phyloP scores from a whole-genome alignment of 2,888 invertebrate species.

The Asteroscopus sphinx region DNA sequence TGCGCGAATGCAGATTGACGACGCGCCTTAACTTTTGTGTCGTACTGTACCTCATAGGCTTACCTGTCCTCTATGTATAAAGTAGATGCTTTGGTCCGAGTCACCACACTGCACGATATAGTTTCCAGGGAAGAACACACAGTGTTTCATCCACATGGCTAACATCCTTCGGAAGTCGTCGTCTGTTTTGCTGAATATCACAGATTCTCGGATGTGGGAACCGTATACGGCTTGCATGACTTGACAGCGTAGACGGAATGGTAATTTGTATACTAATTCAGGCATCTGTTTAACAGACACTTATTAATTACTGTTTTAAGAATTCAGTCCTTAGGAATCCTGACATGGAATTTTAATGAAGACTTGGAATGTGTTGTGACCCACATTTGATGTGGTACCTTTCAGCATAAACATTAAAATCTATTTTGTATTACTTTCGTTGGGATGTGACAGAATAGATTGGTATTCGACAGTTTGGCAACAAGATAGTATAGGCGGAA shows the following conservation, averaged over 20 bases:
- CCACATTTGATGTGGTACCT: too few relatives aligned
- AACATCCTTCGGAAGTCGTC: constrained; percentile 86
- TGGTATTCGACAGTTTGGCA: constrained; percentile 23
- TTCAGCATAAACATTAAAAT: neutral
- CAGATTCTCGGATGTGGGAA: constrained; percentile 82
- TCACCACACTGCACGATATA: constrained; percentile 89
- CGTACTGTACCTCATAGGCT: constrained; percentile 20
- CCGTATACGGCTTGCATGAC: constrained; percentile 88
- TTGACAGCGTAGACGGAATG: constrained; percentile 83
- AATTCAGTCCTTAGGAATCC: too few relatives aligned
- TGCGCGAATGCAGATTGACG: too few relatives aligned
- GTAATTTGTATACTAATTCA: constrained; percentile 75
- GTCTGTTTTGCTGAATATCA: constrained; percentile 86
- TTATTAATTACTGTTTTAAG: too few relatives aligned
- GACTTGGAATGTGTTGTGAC: too few relatives aligned
- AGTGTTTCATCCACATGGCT: constrained; percentile 84
- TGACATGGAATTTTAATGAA: too few relatives aligned
- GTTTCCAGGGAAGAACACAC: constrained; percentile 88
- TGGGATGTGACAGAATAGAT: constrained; percentile 7
- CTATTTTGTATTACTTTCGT: neutral
- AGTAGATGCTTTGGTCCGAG: constrained; percentile 89
- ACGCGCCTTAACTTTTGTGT: too few relatives aligned
- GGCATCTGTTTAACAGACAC: constrained; percentile 72
- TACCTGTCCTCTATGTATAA: constrained; percentile 89
- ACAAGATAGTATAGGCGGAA: constrained; percentile 12